phyloP scores from a whole-genome alignment of 2,113 vertebrate genomes.

The Podocnemis expansa region DNA sequence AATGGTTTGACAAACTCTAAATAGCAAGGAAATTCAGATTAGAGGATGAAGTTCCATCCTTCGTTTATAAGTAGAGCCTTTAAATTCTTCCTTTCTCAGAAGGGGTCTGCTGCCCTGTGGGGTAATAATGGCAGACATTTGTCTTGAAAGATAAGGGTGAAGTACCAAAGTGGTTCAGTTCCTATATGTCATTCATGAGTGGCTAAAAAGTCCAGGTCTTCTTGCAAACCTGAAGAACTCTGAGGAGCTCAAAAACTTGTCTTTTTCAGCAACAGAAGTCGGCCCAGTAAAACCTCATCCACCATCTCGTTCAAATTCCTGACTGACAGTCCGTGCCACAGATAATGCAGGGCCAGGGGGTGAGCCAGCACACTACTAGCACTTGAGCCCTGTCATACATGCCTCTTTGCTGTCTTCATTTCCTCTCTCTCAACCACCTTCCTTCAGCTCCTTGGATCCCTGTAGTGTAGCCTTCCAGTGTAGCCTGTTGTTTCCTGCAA shows the following conservation, averaged over 20 bases:
- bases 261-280: no score
- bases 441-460: not conserved
- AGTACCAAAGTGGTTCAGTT: not conserved
- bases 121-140: not conserved
- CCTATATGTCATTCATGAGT: not conserved
- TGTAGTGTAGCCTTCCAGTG: not conserved
- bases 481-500: not conserved
- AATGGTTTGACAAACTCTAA: not conserved
- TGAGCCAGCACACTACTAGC: not conserved
- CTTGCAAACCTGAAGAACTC: not conserved
- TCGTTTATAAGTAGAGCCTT: not conserved
- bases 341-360: not conserved
- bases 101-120: not conserved
- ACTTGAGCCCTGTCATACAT: not conserved
- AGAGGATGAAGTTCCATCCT: constrained; percentile 13
- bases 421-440: not conserved
- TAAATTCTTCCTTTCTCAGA: not conserved
- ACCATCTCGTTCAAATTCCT: no score
- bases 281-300: no score
- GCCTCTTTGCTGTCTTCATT: not conserved
- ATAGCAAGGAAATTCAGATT: not conserved
- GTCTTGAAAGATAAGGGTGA: not conserved
- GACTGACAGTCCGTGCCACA: no score
- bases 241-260: no score
- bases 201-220: not conserved